phyloP scores from a whole-genome alignment of 2,113 vertebrate genomes.

The Paradisaea rubra region DNA sequence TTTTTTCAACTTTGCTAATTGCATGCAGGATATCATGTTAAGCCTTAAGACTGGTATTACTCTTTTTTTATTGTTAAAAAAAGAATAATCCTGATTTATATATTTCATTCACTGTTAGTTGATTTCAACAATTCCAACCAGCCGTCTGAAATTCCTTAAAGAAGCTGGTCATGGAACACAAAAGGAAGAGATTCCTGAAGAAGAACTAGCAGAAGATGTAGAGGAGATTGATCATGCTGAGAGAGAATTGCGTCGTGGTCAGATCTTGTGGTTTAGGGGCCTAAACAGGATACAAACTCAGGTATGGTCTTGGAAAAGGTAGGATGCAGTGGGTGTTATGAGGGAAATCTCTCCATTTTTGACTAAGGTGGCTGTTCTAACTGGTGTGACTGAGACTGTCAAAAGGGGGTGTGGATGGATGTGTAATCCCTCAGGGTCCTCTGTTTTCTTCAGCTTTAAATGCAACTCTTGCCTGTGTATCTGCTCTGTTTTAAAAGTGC shows the following conservation, averaged over 20 bases:
- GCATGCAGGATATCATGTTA: background rate
- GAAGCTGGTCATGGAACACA: slow-evolving; percentile 96
- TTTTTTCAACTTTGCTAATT: background rate
- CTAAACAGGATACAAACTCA: slow-evolving; percentile 99
- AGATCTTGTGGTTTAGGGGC: slow-evolving; percentile 99
- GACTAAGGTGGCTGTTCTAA: slow-evolving; percentile 32
- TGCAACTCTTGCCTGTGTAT: slow-evolving; percentile 67
- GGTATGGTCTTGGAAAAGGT: slow-evolving; percentile 82
- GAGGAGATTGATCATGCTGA: slow-evolving; percentile 98
- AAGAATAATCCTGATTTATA: background rate
- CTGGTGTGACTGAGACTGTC: slow-evolving; percentile 51
- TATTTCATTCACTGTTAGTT: slow-evolving; percentile 71
- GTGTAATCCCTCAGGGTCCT: slow-evolving; percentile 53
- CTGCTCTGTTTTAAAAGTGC: slow-evolving; percentile 73
- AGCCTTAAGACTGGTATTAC: background rate
- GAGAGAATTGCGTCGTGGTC: slow-evolving; percentile 92
- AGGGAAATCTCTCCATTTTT: slow-evolving; percentile 52
- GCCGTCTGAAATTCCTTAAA: slow-evolving; percentile 95
- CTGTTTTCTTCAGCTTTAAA: slow-evolving; percentile 70
- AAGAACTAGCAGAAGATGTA: slow-evolving; percentile 89
- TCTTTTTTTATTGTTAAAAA: background rate
- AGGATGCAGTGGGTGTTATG: slow-evolving; percentile 21
- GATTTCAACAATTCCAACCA: slow-evolving; percentile 95
- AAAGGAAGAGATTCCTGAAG: slow-evolving; percentile 96
- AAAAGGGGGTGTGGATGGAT: slow-evolving; percentile 51